Conservation (phyloP, 2,888 invertebrate genomes). For the Caenorhabditis plicata region DNA sequence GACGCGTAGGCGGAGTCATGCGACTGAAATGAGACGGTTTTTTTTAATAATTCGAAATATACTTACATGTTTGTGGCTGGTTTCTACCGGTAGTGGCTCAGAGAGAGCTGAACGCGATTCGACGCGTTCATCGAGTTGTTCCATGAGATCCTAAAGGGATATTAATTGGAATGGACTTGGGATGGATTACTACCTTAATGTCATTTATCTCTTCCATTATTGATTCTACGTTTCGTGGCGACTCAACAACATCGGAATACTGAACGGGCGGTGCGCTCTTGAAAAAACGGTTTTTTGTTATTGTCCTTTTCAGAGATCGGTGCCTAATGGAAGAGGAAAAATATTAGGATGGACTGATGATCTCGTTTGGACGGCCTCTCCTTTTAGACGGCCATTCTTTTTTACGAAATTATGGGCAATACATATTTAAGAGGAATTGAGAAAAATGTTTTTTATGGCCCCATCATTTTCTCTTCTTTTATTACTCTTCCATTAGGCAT, state of each 20-base stretch:
- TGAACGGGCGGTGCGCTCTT: neutral
- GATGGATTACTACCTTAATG: neutral
- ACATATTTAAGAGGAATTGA: too few relatives aligned
- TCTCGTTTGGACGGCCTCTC: too few relatives aligned
- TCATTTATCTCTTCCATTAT: constrained; percentile 28
- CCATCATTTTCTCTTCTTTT: too few relatives aligned
- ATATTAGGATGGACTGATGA: neutral
- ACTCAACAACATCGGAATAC: neutral
- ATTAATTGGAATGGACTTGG: neutral
- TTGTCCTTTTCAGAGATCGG: too few relatives aligned
- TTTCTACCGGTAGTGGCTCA: constrained; percentile 10
- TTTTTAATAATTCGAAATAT: neutral
- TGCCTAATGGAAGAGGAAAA: too few relatives aligned
- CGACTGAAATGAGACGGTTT: neutral
- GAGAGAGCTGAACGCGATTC: constrained; percentile 23
- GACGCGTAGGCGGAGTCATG: neutral
- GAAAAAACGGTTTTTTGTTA: too few relatives aligned
- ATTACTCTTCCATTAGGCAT: too few relatives aligned
- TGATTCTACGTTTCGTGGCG: constrained; percentile 12
- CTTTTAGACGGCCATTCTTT: too few relatives aligned
- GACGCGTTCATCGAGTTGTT: constrained; percentile 23
- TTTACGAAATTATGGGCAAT: too few relatives aligned
- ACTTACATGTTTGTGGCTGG: constrained; percentile 13
- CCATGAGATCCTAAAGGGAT: constrained; percentile 26
- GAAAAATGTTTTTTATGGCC: too few relatives aligned